Evolutionary conservation across 2,888 invertebrate genomes (phyloP).

Genomic region (Aradus depressus): DNA sequence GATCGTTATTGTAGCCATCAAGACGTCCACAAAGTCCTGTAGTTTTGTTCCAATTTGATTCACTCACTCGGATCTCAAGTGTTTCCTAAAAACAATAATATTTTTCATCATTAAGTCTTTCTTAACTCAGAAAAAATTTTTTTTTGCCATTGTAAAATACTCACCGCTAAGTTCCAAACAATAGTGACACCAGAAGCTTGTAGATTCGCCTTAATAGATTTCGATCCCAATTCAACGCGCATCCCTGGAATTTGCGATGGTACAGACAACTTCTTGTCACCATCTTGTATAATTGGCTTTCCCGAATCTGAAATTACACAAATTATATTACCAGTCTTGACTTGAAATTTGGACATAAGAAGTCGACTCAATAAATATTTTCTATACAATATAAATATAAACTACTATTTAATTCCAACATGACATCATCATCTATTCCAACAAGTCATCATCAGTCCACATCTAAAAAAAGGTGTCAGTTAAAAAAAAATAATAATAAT

Average conservation of each 20-base stretch:
- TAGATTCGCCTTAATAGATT: conserved; percentile 54
- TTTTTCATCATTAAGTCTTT: neutral
- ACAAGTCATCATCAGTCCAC: too few relatives aligned
- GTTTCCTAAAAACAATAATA: conserved; percentile 41
- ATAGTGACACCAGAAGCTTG: conserved; percentile 55
- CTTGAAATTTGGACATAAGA: too few relatives aligned
- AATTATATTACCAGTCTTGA: neutral
- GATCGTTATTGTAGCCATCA: conserved; percentile 63
- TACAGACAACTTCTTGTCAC: conserved; percentile 49
- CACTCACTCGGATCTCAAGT: conserved; percentile 53
- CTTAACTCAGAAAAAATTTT: conserved; percentile 1
- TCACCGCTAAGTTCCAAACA: conserved; percentile 65
- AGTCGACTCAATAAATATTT: too few relatives aligned
- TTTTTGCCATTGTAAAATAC: conserved; percentile 16
- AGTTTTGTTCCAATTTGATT: conserved; percentile 63
- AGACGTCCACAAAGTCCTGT: conserved; percentile 71
- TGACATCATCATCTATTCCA: too few relatives aligned
- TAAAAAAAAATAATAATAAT: too few relatives aligned
- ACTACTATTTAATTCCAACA: too few relatives aligned
- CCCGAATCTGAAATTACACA: conserved; percentile 4
- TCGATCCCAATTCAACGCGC: conserved; percentile 56
- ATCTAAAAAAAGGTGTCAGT: too few relatives aligned
- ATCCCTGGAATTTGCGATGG: conserved; percentile 63
- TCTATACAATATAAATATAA: too few relatives aligned
- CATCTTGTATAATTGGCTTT: conserved; percentile 42